These are phyloP conservation scores for Syngnathus acus DNA, from an alignment of 2,797 vertebrate species.

Conservation along the genomic window DNA sequence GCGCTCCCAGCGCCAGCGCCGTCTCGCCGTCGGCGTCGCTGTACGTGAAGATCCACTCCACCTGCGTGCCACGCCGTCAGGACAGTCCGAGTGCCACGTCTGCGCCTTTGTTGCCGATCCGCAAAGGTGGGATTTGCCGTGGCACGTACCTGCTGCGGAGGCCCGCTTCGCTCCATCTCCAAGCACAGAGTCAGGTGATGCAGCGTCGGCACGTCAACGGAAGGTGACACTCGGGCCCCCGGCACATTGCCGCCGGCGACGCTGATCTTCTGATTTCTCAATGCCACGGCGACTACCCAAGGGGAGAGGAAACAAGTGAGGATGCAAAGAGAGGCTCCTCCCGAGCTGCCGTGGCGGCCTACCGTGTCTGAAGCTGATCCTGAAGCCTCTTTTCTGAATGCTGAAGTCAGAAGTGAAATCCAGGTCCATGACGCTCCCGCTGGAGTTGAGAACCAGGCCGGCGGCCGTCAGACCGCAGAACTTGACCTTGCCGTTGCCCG, in stretches of 20 bases:
- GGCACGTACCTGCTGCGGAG: conserved; percentile 33
- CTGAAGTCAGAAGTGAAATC: conserved; percentile 91
- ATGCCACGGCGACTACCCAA: conserved; percentile 73
- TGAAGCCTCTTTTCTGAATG: conserved; percentile 93
- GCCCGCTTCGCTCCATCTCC: conserved; percentile 68
- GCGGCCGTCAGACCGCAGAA: conserved; percentile 90
- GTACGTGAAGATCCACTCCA: conserved; percentile 81
- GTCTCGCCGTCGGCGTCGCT: conserved; percentile 10
- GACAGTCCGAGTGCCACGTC: no score
- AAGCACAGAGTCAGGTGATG: conserved; percentile 84
- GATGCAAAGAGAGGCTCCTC: neutral
- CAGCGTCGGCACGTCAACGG: conserved; percentile 72
- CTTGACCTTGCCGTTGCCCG: conserved; percentile 71
- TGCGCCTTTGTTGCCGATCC: no score
- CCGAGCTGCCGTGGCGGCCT: conserved; percentile 48
- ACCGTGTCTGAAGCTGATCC: conserved; percentile 86
- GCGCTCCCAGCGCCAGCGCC: conserved; percentile 67
- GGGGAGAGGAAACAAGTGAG: neutral
- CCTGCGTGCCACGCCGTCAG: conserved; percentile 5
- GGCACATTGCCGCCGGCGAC: conserved; percentile 58
- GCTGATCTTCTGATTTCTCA: conserved; percentile 89
- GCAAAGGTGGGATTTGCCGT: no score
- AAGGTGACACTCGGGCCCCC: conserved; percentile 55
- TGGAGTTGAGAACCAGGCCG: conserved; percentile 90
- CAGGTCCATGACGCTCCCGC: conserved; percentile 83